phyloP scores from a whole-genome alignment of 1,140 invertebrate species.

The Drosophila arizonae region DNA sequence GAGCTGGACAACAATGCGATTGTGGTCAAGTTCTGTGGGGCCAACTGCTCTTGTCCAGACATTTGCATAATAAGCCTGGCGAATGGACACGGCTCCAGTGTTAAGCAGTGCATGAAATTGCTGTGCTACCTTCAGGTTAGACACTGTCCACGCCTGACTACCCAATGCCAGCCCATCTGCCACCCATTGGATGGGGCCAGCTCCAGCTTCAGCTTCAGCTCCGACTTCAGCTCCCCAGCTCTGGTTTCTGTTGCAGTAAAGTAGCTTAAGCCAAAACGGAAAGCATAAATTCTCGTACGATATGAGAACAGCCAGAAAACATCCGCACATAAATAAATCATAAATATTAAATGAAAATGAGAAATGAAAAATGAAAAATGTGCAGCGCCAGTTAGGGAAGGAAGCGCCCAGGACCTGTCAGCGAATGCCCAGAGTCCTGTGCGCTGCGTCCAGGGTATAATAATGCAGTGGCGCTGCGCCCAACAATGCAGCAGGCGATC shows the following conservation, averaged over 20 bases:
- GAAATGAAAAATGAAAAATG: conserved; percentile 79
- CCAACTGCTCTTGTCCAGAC: conserved; percentile 34
- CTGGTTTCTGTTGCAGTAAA: background rate
- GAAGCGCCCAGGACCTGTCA: conserved; percentile 77
- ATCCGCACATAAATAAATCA: conserved; percentile 80
- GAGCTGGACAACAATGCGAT: conserved; percentile 43
- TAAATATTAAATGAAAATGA: conserved; percentile 81
- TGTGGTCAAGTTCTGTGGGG: conserved; percentile 51
- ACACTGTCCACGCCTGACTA: conserved; percentile 14
- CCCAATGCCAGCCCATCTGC: background rate
- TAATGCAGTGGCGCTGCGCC: conserved; percentile 49
- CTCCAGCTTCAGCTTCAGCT: no score
- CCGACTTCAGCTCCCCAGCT: no score
- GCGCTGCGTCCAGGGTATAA: conserved; percentile 8
- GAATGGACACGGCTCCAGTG: conserved; percentile 60
- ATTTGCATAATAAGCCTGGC: conserved; percentile 76
- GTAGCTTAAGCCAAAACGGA: conserved; percentile 67
- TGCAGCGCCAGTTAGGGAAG: conserved; percentile 49
- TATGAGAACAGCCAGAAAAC: conserved; percentile 77
- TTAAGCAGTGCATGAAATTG: conserved; percentile 74
- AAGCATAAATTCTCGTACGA: conserved; percentile 77
- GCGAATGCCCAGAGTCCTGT: conserved; percentile 30
- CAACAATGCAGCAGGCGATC: conserved; percentile 67
- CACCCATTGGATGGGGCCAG: background rate
- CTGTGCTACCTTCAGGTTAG: conserved; percentile 63